Base-by-base conservation (phyloP, 2,113 vertebrate genomes). In the Scolopax mira region DNA sequence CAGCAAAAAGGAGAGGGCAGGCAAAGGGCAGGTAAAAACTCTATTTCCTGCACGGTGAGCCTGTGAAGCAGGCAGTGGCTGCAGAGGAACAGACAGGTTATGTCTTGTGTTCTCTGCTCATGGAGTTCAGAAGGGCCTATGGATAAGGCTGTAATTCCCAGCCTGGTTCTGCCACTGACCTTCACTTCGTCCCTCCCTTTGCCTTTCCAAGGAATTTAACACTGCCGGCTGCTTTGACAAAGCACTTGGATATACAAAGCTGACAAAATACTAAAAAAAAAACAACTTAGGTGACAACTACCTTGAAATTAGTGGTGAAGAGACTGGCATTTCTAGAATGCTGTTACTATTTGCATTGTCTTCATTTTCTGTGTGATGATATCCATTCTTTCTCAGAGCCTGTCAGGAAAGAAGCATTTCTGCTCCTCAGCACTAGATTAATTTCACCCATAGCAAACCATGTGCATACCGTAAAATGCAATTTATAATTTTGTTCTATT, bases 401-500 rank as follows among this genome's bases (percentile, higher is more conserved):
- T 91, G 64, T 44, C 87, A 85, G 64, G 60, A 88, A 85, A 86
- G 71, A 86, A 35, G 24, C 19, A 64, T 73, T 95, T 93, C 83
- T 86, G 30, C 33, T 85, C 14, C 44, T 94, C 75, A 79, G 35
- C 75, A 52, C 33, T 39, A 52, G 51, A 73, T 89, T 81, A 74
- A 96, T 84, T 89, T 91, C 58, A 80, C 35, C 58, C 39, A 52
- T 16, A 86, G 44, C 42, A 91, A 94, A 46, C 27, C 55, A 72
- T 71, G 54, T 66, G 78, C 44, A 75, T 28, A 87, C 48, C 0
- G 5, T 71, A 61, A 96, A 91, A 87, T 39, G 35, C 70, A 81
- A 89, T 82, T 92, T 85, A 74, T 87, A 30, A 90, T 96, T 97
- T 96, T 35, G n/a, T 97, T 85, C 44, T 96, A 5, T 95, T 96